Base-by-base conservation (phyloP, 1,140 invertebrate species). In the Metopolophium dirhodum region DNA sequence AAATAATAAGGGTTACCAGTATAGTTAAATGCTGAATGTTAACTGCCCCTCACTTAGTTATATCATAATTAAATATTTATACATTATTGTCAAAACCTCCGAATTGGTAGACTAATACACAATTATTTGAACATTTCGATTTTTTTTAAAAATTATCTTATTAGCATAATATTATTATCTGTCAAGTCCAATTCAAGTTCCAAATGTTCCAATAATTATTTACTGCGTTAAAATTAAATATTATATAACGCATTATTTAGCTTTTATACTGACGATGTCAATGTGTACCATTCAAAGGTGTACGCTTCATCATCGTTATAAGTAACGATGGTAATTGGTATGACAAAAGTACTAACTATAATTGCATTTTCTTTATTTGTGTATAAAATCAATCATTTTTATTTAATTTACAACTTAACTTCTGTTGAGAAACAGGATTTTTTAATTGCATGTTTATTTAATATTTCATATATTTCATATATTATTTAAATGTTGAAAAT, bases 321-420 rank as follows among this genome's bases (percentile, higher is more conserved):
- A n/a, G 61, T n/a, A 77, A 77, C 14, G n/a, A 18, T 77, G 30
- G 14, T 18, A n/a, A 35, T 77, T 77, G 14, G 30, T 77, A 77
- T 77, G 61, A 77, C 23, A 77, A 77, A 68, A 77, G 30, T 77
- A 77, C 14, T 77, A 77, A n/a, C 14, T 77, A 77, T 77, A 77
- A 77, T n/a, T 77, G 61, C 30, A n/a, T 77, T 7, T 77, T 20
- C 14, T 77, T 77, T 77, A n/a, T 77, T n/a, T 77, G 61, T 20
- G n/a, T 77, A n/a, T 77, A 77, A 77, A 77, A 77, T 77, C n/a
- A 77, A n/a, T 77, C 3, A n/a, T 77, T n/a, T 77, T 77, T 77
- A n/a, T 77, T 77, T n/a, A n/a, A 77, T 77, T 77, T 35, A n/a
- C 18, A n/a, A 77, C 30, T 20, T n/a, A 77, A 77, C n/a, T 77